Evolutionary conservation across 2,888 invertebrate genomes (phyloP), one percentile per base, ranked within the genome.

Genomic region (Neuroscelio doddi): DNA sequence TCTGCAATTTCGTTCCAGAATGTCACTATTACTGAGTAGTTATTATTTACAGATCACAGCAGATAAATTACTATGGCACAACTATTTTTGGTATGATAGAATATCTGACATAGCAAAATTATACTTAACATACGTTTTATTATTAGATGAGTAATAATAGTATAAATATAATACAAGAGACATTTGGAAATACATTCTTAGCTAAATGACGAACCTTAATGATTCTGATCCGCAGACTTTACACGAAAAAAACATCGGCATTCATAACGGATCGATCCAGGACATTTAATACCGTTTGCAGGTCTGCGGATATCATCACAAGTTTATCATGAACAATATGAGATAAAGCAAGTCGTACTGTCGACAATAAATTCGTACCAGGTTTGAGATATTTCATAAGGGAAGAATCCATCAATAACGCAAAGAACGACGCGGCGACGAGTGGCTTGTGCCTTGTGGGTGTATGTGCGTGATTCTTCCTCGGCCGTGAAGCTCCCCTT

Each of bases 401-500:
- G 82, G 81, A 79, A 80, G 82, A 83, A 84, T 84, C 82, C 83
- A 83, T 84, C 84, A 83, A 84, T 83, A 84, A 83, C 74, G 69
- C 45, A 24, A 39, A 63, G 52, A 58, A 53, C 45, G 62, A 32
- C 51, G 52, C 63, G 63, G 52, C 65, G 64, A 66, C 62, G 63
- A 63, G 69, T 66, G 56, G 63, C 63, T 65, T 45, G 63, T 45
- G 38, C 61, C 58, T 46, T 53, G 38, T 42, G 51, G 55, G 30
- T 53, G 62, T 45, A 61, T 56, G 67, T 61, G 67, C 68, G 71
- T 68, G 72, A 73, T 73, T 72, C 70, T 71, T 70, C 72, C 68
- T 62, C 65, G 70, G 61, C 69, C 56, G 71, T 69, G 69, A 51
- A 69, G 67, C 76, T 67, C 76, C 73, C 76, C 75, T 74, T 69